Conservation (phyloP, 2,888 invertebrate genomes). For the Cephonodes hylas region DNA sequence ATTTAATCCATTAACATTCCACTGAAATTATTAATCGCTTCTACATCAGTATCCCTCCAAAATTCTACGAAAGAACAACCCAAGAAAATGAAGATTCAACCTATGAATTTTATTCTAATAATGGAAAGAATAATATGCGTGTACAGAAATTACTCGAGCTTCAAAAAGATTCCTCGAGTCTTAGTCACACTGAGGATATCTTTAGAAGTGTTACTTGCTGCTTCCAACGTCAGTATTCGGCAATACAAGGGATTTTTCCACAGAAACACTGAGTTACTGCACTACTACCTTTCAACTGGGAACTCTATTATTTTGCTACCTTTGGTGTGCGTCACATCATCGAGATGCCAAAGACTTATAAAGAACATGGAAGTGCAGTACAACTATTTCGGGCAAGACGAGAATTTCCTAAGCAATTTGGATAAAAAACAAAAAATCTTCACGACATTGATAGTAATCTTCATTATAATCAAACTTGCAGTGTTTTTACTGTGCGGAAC, state of each 20-base stretch:
- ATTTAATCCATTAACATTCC: too few relatives aligned
- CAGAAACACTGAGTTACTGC: slow-evolving; percentile 11
- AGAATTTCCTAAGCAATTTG: background rate
- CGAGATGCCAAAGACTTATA: background rate
- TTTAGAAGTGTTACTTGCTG: slow-evolving; percentile 13
- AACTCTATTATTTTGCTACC: slow-evolving; percentile 11
- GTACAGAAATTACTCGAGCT: slow-evolving; percentile 30
- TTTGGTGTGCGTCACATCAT: background rate
- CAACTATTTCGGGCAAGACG: background rate
- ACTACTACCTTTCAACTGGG: slow-evolving; percentile 14
- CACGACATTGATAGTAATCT: background rate
- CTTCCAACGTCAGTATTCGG: background rate
- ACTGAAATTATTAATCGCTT: too few relatives aligned
- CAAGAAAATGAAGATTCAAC: slow-evolving; percentile 19
- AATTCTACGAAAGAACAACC: too few relatives aligned
- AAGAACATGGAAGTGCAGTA: background rate
- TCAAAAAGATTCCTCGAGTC: slow-evolving; percentile 11
- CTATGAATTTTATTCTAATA: slow-evolving; percentile 26
- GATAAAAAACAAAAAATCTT: background rate
- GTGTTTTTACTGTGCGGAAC: slow-evolving; percentile 1
- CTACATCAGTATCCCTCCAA: too few relatives aligned
- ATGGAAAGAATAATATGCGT: slow-evolving; percentile 31
- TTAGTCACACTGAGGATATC: slow-evolving; percentile 10
- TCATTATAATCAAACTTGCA: background rate
- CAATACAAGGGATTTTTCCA: background rate